Evolutionary conservation across 2,888 invertebrate genomes (phyloP), one percentile per base, ranked within the genome.

Genomic region (Polyommatus icarus): DNA sequence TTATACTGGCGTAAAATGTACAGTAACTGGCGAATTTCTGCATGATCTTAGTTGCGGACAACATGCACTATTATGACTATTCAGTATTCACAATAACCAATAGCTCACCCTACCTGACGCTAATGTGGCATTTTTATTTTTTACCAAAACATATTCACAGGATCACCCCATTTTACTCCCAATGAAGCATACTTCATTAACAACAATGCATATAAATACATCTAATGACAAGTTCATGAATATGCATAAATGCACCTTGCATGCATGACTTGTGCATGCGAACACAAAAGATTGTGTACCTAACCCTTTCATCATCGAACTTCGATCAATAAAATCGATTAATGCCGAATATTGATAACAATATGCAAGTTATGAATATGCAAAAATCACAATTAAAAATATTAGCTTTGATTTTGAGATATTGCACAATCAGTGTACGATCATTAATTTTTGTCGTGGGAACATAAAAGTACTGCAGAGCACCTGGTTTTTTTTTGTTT

Each of bases 341-440:
- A 61, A 24, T 29, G 5, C 67, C 6, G 67, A 15, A 67, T 67
- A 67, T 32, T 29, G 29, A 67, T 32, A 20, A 24, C 61, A 54
- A 1, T 67, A 75, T 46, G 4, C 24, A 40, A 73, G 46, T 75
- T 87, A 92, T 93, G 93, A 93, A 93, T 93, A 93, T 93, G 89
- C 92, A 92, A 89, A 91, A 90, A 86, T 87, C 86, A 91, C 91
- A 92, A 92, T 90, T 88, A 91, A 79, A 89, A 89, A 92, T 92
- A 89, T 89, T 86, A 84, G 85, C 83, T 87, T 87, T 87, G 86
- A 88, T 89, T 85, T 88, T 83, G 80, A 86, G 80, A 80, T 87
- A 84, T 82, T 80, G 89, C 82, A 79, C 81, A 88, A 87, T 93
- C 93, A 93, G 86, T 79, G 71, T 32, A 59, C 76, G 50, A 82